Percentiles rank a stretch among this genome's conserved stretches.
phyloP scores from a whole-genome alignment of 2,113 vertebrate species.

The Zootoca vivipara region DNA sequence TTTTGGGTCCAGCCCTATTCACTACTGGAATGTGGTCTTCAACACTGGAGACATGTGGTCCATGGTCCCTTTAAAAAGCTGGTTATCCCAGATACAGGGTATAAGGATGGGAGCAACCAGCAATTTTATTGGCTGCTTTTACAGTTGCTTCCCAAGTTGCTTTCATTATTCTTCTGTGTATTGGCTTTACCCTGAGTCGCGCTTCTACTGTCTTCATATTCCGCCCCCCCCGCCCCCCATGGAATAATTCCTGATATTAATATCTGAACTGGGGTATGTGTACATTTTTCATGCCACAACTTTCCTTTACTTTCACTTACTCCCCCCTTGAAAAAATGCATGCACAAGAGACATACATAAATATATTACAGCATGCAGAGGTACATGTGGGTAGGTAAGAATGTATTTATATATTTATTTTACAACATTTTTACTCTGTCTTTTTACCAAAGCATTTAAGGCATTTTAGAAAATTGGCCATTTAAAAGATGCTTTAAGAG shows the following conservation, averaged over 20 bases:
- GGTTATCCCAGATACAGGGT: background rate
- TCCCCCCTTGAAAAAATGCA: background rate
- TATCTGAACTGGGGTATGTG: background rate
- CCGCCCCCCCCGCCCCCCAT: too few species aligned
- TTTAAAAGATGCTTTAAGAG: background rate
- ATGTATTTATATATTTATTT: background rate
- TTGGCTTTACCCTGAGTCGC: background rate
- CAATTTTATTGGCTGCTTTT: background rate
- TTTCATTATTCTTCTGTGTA: background rate
- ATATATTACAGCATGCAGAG: background rate
- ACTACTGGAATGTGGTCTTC: too few species aligned
- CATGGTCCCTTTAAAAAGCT: too few species aligned
- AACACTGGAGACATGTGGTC: too few species aligned
- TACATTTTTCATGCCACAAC: background rate
- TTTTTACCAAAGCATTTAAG: background rate
- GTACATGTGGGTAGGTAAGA: background rate
- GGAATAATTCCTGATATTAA: background rate
- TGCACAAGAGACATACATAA: background rate
- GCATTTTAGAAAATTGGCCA: background rate
- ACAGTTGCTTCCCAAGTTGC: background rate
- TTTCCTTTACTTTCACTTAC: background rate
- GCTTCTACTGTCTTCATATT: background rate
- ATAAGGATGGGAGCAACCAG: background rate
- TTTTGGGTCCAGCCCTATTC: too few species aligned
- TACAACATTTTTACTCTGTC: background rate